These are phyloP conservation scores for Psephotus haematonotus DNA, from an alignment of 2,113 vertebrate genomes.

Conservation along the genomic window DNA sequence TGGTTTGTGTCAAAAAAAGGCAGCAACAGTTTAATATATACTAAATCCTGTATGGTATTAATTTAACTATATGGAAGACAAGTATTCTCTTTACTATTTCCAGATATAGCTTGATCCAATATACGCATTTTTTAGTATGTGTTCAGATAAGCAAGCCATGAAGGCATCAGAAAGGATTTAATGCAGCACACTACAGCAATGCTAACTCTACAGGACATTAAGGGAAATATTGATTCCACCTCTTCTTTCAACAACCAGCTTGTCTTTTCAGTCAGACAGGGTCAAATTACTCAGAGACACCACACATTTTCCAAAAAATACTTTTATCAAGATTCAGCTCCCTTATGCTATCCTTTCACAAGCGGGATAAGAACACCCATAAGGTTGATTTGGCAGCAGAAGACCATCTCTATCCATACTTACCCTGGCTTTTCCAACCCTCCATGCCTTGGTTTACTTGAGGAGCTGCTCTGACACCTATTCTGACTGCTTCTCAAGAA, in stretches of 20 bases:
- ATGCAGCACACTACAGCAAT: neutral
- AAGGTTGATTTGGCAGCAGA: neutral
- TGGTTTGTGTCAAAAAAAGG: neutral
- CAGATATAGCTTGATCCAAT: neutral
- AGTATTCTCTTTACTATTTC: neutral
- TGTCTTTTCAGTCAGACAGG: neutral
- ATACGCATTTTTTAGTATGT: neutral
- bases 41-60: neutral
- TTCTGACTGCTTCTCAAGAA: neutral
- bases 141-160: neutral
- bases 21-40: neutral
- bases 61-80: neutral
- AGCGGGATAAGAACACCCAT: neutral
- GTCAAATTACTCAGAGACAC: neutral
- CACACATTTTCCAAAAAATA: neutral
- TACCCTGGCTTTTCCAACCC: neutral
- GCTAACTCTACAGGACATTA: neutral
- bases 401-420: neutral
- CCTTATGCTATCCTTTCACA: accelerated
- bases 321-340: neutral
- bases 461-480: neutral
- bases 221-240: neutral
- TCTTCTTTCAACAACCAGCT: neutral
- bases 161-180: neutral
- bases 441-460: neutral